phyloP scores from a whole-genome alignment of 2,113 vertebrate species.

The Urocitellus parryii region DNA sequence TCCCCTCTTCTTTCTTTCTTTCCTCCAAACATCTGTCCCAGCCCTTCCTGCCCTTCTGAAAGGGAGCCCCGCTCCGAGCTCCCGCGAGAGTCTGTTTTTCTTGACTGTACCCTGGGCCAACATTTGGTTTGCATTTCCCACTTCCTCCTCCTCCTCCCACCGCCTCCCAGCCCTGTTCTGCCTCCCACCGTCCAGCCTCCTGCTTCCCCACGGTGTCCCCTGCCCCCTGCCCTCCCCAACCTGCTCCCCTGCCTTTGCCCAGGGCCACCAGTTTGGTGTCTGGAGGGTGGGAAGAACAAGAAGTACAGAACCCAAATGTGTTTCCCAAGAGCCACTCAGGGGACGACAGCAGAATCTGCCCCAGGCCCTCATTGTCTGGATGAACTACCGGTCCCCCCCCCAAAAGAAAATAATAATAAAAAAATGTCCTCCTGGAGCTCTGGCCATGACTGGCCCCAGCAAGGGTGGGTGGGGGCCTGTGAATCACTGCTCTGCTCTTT shows the following conservation, averaged over 20 bases:
- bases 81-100: conserved; percentile 79
- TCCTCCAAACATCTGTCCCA: conserved; percentile 80
- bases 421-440: conserved; percentile 34
- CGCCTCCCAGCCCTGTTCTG: conserved; percentile 3
- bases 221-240: background rate
- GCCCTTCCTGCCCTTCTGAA: conserved; percentile 81
- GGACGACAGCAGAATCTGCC: background rate
- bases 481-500: conserved; percentile 64
- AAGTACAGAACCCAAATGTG: background rate
- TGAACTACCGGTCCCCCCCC: background rate
- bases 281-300: background rate
- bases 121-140: conserved; percentile 87
- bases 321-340: background rate
- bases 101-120: conserved; percentile 80
- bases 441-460: conserved; percentile 64
- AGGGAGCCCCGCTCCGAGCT: conserved; percentile 76
- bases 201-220: conserved; percentile 7
- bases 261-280: background rate
- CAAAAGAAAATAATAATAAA: background rate
- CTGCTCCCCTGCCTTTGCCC: background rate
- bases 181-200: conserved; percentile 51
- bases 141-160: conserved; percentile 68
- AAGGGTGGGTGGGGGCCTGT: conserved; percentile 65
- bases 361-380: conserved; percentile 17
- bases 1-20: conserved; percentile 89